Evolutionary conservation across 2,888 invertebrate species (phyloP), one percentile per base, ranked within the genome.

Genomic region (Trilocha varians): DNA sequence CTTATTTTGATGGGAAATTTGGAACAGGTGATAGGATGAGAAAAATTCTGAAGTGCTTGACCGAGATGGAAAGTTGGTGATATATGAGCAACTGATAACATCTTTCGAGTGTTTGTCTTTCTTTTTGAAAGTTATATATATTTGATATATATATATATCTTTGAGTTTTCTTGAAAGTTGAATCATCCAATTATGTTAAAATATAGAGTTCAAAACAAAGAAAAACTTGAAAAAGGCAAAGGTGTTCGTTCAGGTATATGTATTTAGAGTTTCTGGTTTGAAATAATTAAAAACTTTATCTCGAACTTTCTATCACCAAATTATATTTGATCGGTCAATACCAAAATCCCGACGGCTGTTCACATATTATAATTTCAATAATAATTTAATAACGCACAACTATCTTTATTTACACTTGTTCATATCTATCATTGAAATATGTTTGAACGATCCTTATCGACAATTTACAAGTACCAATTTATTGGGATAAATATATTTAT

Each of bases 1-100:
- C 58, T 48, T 57, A 55, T 57, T 61, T 45, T 42, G 45, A 50
- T 57, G 55, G 54, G 57, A 57, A 51, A 3, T 39, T 13, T 18
- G n/a, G 18, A 13, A 13, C 11, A 38, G 13, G 11, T 25, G 25
- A 1, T 25, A 6, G 25, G 4, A 25, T 25, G 25, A 25, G 25
- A 25, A 25, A 25, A 25, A 2, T 25, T 6, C 25, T 11, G 25
- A 25, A 25, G 6, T 25, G 25, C 25, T 2, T 3, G 25, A 25
- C 11, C 2, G 25, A 25, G 25, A 25, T 25, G 25, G 25, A 25
- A 18, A 25, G 25, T 6, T 25, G 25, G 25, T 5, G 25, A 25
- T 25, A 25, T 5, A 5, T 9, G 5, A 25, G n/a, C 25, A 18
- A 5, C 8, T 3, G 25, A 25, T 25, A 25, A 25, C 6, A 25